These are phyloP conservation scores for Platynereis dumerilii DNA, from an alignment of 2,888 invertebrate species.

Conservation along the genomic window DNA sequence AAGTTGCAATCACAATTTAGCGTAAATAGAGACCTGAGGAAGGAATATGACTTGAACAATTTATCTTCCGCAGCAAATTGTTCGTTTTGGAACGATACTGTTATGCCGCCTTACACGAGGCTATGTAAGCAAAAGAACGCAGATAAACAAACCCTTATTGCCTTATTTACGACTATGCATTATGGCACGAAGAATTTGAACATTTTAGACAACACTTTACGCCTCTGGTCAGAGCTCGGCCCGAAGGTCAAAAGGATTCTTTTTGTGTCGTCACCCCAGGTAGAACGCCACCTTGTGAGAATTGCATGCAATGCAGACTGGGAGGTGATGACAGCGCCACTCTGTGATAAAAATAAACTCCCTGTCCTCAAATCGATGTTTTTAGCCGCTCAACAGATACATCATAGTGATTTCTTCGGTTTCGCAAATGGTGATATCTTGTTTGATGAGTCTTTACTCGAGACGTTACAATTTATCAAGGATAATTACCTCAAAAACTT, in stretches of 20 bases:
- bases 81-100: neutral
- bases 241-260: slow-evolving; percentile 5
- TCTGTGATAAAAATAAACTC: slow-evolving; percentile 3
- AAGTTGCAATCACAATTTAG: neutral
- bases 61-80: neutral
- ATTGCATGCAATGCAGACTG: neutral
- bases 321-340: slow-evolving; percentile 7
- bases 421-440: slow-evolving; percentile 4
- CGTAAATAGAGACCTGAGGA: neutral
- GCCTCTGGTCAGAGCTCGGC: neutral
- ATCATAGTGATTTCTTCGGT: neutral
- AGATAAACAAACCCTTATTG: neutral
- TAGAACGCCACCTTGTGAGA: neutral
- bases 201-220: neutral
- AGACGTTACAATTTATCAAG: neutral
- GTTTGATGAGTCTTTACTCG: slow-evolving; percentile 1
- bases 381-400: slow-evolving; percentile 1
- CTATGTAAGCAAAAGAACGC: slow-evolving; percentile 1
- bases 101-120: neutral
- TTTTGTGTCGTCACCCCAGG: neutral
- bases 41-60: neutral
- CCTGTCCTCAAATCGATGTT: neutral
- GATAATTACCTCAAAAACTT: neutral
- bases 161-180: slow-evolving; percentile 4
- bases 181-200: neutral